Conservation (phyloP, 35 echinoderm and acorn worm species). For the Ophiothrix spiculata region DNA sequence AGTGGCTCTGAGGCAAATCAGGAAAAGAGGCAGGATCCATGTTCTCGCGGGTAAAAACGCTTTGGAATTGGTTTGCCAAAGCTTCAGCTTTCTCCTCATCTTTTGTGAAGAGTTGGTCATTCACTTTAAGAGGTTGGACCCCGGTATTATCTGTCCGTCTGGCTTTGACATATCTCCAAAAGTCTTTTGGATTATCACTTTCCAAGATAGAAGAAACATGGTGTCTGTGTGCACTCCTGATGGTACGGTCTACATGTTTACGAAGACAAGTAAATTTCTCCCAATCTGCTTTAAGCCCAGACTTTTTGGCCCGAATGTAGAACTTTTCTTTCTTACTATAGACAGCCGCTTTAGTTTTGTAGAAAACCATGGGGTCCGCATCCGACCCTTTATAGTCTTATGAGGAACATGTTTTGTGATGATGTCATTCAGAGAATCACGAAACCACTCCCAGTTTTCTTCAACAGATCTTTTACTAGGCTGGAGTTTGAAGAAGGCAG, state of each 20-base stretch:
- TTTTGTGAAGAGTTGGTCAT: background rate
- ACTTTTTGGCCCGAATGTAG: constrained; percentile 9
- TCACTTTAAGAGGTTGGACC: background rate
- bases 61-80: constrained; percentile 6
- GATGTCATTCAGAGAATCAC: background rate
- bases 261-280: background rate
- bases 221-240: constrained; percentile 2
- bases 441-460: background rate
- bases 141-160: background rate
- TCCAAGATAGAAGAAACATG: background rate
- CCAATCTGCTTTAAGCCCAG: no score
- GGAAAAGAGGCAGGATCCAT: background rate
- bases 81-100: constrained; percentile 28
- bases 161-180: background rate
- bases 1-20: background rate
- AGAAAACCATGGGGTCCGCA: constrained; percentile 6
- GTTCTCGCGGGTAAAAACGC: background rate
- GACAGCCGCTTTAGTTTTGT: background rate
- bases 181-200: no score
- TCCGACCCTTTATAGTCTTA: background rate
- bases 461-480: background rate
- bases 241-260: background rate
- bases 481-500: background rate
- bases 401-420: background rate
- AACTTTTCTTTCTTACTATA: background rate